A percentile compares a stretch with the other conserved stretches of the same genome.
Conservation (phyloP, 1,140 invertebrate genomes). For the Sitobion miscanthi region DNA sequence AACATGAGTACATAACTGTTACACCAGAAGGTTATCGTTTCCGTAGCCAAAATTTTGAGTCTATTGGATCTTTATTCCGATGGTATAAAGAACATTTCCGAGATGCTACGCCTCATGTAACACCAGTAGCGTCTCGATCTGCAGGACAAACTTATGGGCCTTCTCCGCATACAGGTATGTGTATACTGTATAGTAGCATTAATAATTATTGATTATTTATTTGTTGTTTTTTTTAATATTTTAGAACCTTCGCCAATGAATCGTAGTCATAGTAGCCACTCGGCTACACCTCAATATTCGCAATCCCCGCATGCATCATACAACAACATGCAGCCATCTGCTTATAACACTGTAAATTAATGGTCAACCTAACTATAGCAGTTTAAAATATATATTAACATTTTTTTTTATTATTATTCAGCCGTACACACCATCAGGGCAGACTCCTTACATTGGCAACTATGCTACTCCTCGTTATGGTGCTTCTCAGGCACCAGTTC, state of each 20-base stretch:
- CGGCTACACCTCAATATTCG: conserved; percentile 39
- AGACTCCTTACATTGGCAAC: conserved; percentile 27
- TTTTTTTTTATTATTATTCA: conserved; percentile 6
- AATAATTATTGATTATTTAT: neutral
- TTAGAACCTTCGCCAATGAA: conserved; percentile 52
- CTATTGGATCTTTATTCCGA: conserved; percentile 81
- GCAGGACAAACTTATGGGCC: conserved; percentile 66
- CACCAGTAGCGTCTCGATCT: conserved; percentile 69
- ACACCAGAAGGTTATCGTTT: conserved; percentile 93
- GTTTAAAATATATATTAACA: neutral
- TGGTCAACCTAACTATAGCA: neutral
- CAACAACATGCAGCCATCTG: conserved; percentile 48
- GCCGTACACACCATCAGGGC: conserved; percentile 41
- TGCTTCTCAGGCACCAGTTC: conserved; percentile 29
- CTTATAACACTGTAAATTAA: conserved; percentile 45
- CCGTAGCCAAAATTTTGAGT: conserved; percentile 85
- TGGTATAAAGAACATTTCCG: conserved; percentile 99
- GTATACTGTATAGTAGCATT: conserved; percentile 67
- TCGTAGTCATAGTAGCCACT: conserved; percentile 47
- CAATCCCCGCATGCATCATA: conserved; percentile 42
- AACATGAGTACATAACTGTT: conserved; percentile 92
- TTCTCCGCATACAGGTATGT: conserved; percentile 71
- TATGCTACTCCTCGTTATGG: conserved; percentile 46
- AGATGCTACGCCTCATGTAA: conserved; percentile 84
- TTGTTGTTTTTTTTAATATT: conserved; percentile 29